These are phyloP conservation scores for Hypanus sabinus DNA, from an alignment of 2,113 vertebrate genomes.

Conservation along the genomic window DNA sequence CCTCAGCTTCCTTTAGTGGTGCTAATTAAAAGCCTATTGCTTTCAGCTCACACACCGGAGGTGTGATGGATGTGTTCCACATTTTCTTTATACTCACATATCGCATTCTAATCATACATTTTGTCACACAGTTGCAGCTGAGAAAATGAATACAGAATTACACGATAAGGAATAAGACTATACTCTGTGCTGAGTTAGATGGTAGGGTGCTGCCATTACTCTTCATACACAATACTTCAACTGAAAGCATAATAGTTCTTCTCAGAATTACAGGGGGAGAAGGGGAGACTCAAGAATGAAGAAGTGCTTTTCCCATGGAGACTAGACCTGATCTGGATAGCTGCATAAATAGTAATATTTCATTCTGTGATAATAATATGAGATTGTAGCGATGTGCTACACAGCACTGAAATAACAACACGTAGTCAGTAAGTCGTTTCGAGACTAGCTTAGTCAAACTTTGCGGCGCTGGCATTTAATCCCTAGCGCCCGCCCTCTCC, in stretches of 20 bases:
- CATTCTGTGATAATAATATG: not conserved
- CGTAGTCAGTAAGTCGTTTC: too few species aligned
- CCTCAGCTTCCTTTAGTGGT: not conserved
- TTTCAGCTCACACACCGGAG: conserved; percentile 14
- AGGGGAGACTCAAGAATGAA: not conserved
- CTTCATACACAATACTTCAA: not conserved
- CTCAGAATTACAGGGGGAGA: not conserved
- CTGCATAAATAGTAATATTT: not conserved
- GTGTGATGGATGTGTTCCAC: conserved; percentile 19
- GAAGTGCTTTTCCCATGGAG: not conserved
- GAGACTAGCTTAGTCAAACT: too few species aligned
- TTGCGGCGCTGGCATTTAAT: too few species aligned
- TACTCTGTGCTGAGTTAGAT: not conserved
- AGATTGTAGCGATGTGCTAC: too few species aligned
- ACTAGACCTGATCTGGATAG: not conserved
- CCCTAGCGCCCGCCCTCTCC: too few species aligned
- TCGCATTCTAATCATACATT: not conserved
- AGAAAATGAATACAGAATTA: conserved; percentile 15
- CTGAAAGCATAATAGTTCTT: not conserved
- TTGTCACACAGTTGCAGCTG: not conserved
- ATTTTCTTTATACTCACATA: not conserved
- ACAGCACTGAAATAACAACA: too few species aligned
- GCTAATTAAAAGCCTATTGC: conserved; percentile 17
- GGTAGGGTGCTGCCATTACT: not conserved
- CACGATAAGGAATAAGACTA: not conserved